Evolutionary conservation across 2,797 vertebrate genomes (phyloP), one percentile per base, ranked within the genome.

Genomic region (Mormyrops attenuatus): DNA sequence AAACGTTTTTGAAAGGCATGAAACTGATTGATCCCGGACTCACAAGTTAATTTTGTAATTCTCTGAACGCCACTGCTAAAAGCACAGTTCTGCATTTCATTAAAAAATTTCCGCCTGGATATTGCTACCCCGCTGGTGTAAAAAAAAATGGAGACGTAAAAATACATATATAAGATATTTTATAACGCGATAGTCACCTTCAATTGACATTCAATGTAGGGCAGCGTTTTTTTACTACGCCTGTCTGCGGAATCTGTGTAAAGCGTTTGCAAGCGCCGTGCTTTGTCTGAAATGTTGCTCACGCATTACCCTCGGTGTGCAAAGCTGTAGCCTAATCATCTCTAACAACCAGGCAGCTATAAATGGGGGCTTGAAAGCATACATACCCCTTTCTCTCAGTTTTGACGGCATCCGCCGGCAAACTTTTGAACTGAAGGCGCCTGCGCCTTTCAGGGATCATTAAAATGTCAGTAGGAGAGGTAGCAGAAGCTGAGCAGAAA

Each of bases 341-440:
- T 91, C 69, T 90, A 91, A 92, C 82, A 90, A 90, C 91, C 90
- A 73, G 89, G 52, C 90, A 91, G 89, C 89, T 92, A 91, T 91
- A 91, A 92, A 90, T 87, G 89, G 57, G 88, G 69, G 87, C 89
- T 92, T 90, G 90, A 91, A 91, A 92, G 89, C 91, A 87, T 86
- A 52, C 89, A 89, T 92, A 89, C 89, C 90, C 88, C 80, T 91
- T 90, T 89, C 88, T 88, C 73, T 88, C 89, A 91, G 91, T 92
- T 92, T 93, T 92, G 92, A 91, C 91, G 92, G 93, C 90, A 92
- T 93, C 93, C 91, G 91, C 90, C 91, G 91, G 92, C 88, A 92
- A 92, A 91, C 91, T 90, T 92, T 91, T 92, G 89, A 91, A 91
- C 90, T 88, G 49, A 88, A 87, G 89, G 91, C 92, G 91, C 90